These are phyloP conservation scores for Coptotermes formosanus DNA, from an alignment of 1,140 invertebrate species.

Conservation along the genomic window DNA sequence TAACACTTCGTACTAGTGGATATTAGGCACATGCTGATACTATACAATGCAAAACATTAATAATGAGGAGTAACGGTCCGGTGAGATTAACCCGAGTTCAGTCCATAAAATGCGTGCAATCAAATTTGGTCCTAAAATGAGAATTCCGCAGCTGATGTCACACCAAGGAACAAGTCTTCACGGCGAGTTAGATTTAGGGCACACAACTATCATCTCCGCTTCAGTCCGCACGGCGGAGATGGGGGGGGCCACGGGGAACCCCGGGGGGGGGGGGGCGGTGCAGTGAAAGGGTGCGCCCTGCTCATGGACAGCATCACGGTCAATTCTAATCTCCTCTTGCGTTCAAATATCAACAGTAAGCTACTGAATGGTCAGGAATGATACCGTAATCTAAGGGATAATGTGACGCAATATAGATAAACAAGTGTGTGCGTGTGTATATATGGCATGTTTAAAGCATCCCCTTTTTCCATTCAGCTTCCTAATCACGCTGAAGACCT, in stretches of 20 bases:
- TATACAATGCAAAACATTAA: too few relatives aligned
- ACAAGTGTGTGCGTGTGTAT: too few relatives aligned
- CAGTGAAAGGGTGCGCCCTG: neutral
- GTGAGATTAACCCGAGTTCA: too few relatives aligned
- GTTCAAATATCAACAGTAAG: neutral
- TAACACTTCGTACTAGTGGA: too few relatives aligned
- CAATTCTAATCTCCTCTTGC: neutral
- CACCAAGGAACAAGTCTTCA: neutral
- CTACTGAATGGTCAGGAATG: neutral
- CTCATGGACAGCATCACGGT: neutral
- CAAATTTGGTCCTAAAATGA: too few relatives aligned
- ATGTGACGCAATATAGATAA: too few relatives aligned
- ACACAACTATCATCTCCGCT: neutral
- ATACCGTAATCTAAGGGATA: neutral
- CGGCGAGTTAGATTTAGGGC: neutral
- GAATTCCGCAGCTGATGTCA: neutral
- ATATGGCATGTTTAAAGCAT: too few relatives aligned
- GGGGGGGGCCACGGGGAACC: neutral
- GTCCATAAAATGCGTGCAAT: too few relatives aligned
- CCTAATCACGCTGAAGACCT: too few relatives aligned
- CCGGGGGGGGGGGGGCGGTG: neutral
- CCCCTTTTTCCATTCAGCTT: too few relatives aligned
- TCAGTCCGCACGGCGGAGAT: neutral
- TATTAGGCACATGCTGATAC: too few relatives aligned
- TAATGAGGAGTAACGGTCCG: too few relatives aligned